Conservation (phyloP, 2,888 invertebrate genomes). For the Panzeria rudis region DNA sequence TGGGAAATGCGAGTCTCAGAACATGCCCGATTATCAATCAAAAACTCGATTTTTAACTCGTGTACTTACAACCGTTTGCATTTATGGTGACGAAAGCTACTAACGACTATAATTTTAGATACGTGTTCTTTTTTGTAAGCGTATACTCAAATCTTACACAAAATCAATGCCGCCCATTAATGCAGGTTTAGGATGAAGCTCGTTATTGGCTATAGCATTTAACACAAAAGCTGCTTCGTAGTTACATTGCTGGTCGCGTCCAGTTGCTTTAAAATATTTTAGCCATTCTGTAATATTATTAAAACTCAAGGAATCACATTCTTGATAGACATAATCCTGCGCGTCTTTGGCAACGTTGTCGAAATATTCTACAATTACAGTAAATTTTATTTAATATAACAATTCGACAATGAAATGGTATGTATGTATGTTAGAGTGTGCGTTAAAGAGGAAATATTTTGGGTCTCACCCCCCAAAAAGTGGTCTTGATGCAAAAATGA, state of each 20-base stretch:
- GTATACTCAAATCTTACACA: constrained; percentile 61
- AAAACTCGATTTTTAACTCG: too few relatives aligned
- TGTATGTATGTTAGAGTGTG: background rate
- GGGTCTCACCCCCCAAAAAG: too few relatives aligned
- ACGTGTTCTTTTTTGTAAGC: background rate
- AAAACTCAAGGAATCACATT: constrained; percentile 77
- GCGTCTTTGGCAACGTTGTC: constrained; percentile 74
- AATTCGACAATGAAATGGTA: background rate
- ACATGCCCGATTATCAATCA: too few relatives aligned
- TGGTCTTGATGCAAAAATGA: too few relatives aligned
- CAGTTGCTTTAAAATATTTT: constrained; percentile 74
- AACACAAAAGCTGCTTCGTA: constrained; percentile 78
- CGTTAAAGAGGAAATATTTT: too few relatives aligned
- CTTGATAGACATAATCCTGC: constrained; percentile 75
- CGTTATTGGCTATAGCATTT: constrained; percentile 74
- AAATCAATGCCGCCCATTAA: constrained; percentile 67
- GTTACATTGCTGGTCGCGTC: constrained; percentile 74
- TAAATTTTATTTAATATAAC: background rate
- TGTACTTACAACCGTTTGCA: too few relatives aligned
- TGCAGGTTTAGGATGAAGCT: constrained; percentile 59
- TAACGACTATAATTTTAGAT: too few relatives aligned
- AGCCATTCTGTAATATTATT: constrained; percentile 79
- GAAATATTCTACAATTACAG: constrained; percentile 75
- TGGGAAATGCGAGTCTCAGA: too few relatives aligned
- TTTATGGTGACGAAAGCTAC: too few relatives aligned